Percentiles rank a stretch among this genome's conserved stretches.
Evolutionary conservation across 2,113 vertebrate species (phyloP).

Genomic region (Glaucidium brasilianum): DNA sequence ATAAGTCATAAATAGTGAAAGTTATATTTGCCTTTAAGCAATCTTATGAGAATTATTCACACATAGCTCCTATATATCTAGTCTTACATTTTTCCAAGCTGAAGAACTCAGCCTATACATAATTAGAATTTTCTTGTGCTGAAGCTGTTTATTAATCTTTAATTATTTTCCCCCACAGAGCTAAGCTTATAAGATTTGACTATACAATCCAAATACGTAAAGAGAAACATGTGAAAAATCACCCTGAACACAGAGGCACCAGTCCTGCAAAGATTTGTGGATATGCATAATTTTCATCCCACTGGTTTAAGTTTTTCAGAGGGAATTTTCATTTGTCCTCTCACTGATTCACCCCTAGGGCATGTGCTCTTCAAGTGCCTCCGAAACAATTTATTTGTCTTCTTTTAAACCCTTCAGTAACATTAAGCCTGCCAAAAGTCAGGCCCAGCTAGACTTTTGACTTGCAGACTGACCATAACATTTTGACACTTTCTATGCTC

Average conservation of each 20-base stretch:
- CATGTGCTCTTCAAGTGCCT: background rate
- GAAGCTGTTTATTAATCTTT: slow-evolving; percentile 10
- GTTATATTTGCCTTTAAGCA: slow-evolving; percentile 1
- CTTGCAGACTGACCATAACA: background rate
- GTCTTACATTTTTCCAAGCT: background rate
- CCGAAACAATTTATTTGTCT: background rate
- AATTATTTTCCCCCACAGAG: background rate
- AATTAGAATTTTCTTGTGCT: background rate
- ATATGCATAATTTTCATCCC: background rate
- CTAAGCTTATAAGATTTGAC: background rate
- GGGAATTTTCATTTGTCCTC: background rate
- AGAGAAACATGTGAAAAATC: background rate
- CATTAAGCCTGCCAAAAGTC: background rate
- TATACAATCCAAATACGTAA: background rate
- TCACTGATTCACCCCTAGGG: background rate
- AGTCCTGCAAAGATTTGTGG: background rate
- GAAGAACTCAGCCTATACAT: background rate
- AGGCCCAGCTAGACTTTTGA: background rate
- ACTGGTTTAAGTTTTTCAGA: background rate
- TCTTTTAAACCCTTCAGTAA: background rate
- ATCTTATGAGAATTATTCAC: background rate
- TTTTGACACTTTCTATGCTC: background rate
- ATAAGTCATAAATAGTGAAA: background rate
- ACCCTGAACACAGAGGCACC: background rate
- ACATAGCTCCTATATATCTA: background rate